Conservation (phyloP, 2,888 invertebrate species). For the Odontothrips loti region DNA sequence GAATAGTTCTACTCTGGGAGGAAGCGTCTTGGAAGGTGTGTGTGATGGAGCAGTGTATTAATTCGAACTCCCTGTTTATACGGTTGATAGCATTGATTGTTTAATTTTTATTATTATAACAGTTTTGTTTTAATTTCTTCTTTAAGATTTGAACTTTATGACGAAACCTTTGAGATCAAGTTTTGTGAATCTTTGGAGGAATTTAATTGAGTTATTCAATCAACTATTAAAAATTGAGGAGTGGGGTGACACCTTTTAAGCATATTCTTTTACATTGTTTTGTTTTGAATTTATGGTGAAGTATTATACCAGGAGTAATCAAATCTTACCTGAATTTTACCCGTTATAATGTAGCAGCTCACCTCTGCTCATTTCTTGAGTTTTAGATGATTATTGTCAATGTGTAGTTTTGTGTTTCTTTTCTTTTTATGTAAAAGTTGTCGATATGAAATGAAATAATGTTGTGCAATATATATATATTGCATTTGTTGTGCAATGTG, state of each 20-base stretch:
- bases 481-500: background rate
- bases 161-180: background rate
- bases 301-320: too few relatives aligned
- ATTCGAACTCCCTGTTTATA: background rate
- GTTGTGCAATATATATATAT: background rate
- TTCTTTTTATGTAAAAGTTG: conserved; percentile 5
- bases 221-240: background rate
- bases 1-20: background rate
- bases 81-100: background rate
- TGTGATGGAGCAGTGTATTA: background rate
- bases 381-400: conserved; percentile 17
- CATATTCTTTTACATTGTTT: too few relatives aligned
- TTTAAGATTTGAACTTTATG: background rate
- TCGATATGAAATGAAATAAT: background rate
- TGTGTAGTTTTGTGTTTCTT: conserved; percentile 8
- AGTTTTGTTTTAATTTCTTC: background rate
- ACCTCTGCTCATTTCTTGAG: background rate
- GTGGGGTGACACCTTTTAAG: background rate
- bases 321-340: background rate
- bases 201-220: background rate
- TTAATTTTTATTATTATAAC: conserved; percentile 16
- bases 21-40: background rate
- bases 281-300: background rate
- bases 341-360: background rate
- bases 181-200: conserved; percentile 4